These are phyloP conservation scores for Sebastes steindachneri DNA, from an alignment of 2,797 vertebrate species.

Conservation along the genomic window DNA sequence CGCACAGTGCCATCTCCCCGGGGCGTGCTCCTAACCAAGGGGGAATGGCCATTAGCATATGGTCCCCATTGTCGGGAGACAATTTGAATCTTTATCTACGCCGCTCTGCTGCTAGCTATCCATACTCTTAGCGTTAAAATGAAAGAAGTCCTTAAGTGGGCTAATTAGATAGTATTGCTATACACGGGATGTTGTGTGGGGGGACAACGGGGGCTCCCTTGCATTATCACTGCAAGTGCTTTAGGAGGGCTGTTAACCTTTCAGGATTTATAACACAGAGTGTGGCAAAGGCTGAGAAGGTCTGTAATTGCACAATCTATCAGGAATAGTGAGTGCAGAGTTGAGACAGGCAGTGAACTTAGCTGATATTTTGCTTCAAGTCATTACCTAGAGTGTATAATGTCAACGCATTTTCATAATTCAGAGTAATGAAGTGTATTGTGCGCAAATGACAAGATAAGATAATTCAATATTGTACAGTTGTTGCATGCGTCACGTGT, in stretches of 20 bases:
- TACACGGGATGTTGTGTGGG: constrained; percentile 55
- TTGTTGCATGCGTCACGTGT: not conserved
- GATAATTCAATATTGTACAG: not conserved
- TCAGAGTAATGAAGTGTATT: not conserved
- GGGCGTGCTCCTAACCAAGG: constrained; percentile 74
- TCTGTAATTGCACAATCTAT: constrained; percentile 71
- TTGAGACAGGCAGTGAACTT: constrained; percentile 38
- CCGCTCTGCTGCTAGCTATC: constrained; percentile 79
- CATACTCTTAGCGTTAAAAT: constrained; percentile 80
- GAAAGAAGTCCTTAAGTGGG: constrained; percentile 81
- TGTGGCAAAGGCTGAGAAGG: constrained; percentile 43
- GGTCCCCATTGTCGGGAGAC: constrained; percentile 80
- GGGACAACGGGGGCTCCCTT: constrained; percentile 58
- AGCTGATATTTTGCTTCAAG: constrained; percentile 1
- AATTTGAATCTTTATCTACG: constrained; percentile 85
- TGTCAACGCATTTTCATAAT: constrained; percentile 7
- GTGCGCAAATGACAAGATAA: constrained; percentile 6
- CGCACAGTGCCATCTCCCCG: constrained; percentile 68
- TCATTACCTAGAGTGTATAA: constrained; percentile 8
- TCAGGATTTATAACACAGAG: constrained; percentile 68
- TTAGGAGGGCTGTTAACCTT: constrained; percentile 73
- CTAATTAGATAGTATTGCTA: constrained; percentile 82
- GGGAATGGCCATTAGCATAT: constrained; percentile 85
- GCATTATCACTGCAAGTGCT: constrained; percentile 66
- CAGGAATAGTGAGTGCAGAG: constrained; percentile 44